Conservation (phyloP, 1,140 invertebrate species). For the Halictus rubicundus region DNA sequence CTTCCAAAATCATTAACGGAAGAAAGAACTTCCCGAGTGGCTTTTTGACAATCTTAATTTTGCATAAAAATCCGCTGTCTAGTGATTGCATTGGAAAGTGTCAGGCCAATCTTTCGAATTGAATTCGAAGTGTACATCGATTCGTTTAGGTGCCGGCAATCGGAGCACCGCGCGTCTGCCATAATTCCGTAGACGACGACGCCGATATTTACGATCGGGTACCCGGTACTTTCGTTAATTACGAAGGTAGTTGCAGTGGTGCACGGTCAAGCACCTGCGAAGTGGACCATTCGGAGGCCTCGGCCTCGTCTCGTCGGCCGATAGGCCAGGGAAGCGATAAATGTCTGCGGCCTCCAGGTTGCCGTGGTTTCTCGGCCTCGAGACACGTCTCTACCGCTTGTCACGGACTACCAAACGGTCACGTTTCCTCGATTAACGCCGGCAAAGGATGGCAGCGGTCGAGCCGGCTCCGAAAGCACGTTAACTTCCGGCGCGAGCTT, state of each 20-base stretch:
- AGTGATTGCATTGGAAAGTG: too few relatives aligned
- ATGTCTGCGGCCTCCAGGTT: not conserved
- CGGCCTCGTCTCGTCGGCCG: not conserved
- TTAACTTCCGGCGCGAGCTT: slow-evolving; percentile 33
- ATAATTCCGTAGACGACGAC: not conserved
- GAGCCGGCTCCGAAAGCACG: not conserved
- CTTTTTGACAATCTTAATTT: too few relatives aligned
- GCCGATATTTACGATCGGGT: not conserved
- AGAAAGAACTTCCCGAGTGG: too few relatives aligned
- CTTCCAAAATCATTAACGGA: too few relatives aligned
- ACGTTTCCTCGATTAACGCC: slow-evolving; percentile 40
- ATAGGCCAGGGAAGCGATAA: not conserved
- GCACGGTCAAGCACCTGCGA: not conserved
- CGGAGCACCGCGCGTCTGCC: not conserved
- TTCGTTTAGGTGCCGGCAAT: too few relatives aligned
- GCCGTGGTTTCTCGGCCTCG: slow-evolving; percentile 5
- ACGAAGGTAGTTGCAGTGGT: not conserved
- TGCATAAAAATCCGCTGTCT: too few relatives aligned
- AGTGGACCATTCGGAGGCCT: not conserved
- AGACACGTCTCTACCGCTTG: slow-evolving; percentile 19
- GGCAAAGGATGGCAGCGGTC: not conserved
- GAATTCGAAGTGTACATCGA: too few relatives aligned
- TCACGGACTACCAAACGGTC: slow-evolving; percentile 19
- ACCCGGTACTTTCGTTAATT: not conserved
- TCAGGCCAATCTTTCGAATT: too few relatives aligned